Evolutionary conservation across 2,113 vertebrate species (phyloP).

Genomic region (Nesogale talazaci): DNA sequence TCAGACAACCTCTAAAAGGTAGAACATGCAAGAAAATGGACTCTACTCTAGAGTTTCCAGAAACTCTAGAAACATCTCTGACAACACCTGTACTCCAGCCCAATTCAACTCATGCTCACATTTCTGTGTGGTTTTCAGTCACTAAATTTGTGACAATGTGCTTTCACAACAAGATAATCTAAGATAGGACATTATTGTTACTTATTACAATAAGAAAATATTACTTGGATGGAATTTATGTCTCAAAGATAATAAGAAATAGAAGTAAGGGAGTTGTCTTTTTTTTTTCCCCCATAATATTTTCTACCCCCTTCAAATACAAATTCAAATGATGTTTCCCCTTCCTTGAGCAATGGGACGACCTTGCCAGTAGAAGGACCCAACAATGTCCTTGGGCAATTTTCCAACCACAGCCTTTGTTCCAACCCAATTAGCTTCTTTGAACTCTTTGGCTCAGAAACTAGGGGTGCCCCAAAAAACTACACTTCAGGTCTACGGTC

Average conservation of each 20-base stretch:
- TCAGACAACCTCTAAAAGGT: not conserved
- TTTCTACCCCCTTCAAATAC: not conserved
- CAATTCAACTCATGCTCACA: not conserved
- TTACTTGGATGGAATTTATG: not conserved
- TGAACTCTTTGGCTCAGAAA: not conserved
- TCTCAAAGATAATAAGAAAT: not conserved
- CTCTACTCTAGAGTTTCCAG: not conserved
- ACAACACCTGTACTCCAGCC: not conserved
- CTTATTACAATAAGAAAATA: too few species aligned
- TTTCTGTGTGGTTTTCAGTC: not conserved
- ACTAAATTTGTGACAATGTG: not conserved
- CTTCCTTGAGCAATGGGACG: not conserved
- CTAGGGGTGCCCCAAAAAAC: not conserved
- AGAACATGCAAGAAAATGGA: not conserved
- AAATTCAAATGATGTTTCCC: not conserved
- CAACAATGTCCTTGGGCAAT: too few species aligned
- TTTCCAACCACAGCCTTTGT: not conserved
- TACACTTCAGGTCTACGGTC: not conserved
- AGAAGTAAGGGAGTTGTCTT: not conserved
- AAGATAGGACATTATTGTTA: not conserved
- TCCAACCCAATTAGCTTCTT: not conserved
- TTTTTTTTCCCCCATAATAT: not conserved
- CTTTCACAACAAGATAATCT: not conserved
- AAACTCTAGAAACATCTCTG: not conserved
- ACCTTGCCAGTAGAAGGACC: not conserved